These are phyloP conservation scores for Paedocypris micromegethes DNA, from an alignment of 2,797 vertebrate genomes.

Conservation along the genomic window DNA sequence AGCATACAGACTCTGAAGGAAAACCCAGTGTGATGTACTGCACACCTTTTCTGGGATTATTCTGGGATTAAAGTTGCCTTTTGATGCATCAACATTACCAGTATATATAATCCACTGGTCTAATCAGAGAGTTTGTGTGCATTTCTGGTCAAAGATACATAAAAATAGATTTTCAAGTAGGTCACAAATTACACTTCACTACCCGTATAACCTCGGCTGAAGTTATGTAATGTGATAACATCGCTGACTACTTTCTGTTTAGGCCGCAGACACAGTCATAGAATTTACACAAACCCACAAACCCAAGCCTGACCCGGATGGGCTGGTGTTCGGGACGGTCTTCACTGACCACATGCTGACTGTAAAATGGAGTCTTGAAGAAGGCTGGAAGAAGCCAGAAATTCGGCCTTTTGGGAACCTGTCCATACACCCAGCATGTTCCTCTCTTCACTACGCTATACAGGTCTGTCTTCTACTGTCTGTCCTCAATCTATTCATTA, in stretches of 20 bases:
- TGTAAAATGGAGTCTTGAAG: slow-evolving; percentile 75
- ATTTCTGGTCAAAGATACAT: slow-evolving; percentile 5
- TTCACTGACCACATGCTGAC: slow-evolving; percentile 92
- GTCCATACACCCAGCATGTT: slow-evolving; percentile 77
- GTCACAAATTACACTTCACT: not conserved
- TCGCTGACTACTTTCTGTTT: not conserved
- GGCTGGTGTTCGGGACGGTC: slow-evolving; percentile 71
- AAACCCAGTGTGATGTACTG: not conserved
- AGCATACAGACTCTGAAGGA: not conserved
- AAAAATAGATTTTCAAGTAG: not conserved
- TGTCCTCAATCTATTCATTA: slow-evolving; percentile 5
- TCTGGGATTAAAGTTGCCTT: slow-evolving; percentile 60
- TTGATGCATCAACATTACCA: too few species aligned
- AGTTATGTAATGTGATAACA: not conserved
- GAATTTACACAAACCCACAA: slow-evolving; percentile 63
- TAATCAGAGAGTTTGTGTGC: slow-evolving; percentile 52
- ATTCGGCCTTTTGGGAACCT: slow-evolving; percentile 81
- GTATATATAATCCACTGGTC: slow-evolving; percentile 46
- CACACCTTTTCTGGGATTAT: slow-evolving; percentile 50
- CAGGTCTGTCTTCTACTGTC: slow-evolving; percentile 67
- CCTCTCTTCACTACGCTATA: slow-evolving; percentile 77
- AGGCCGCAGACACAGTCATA: slow-evolving; percentile 80
- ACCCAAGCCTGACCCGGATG: slow-evolving; percentile 65
- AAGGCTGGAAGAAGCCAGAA: slow-evolving; percentile 79
- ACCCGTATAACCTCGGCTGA: not conserved